A percentile compares a stretch with the other conserved stretches of the same genome.
Evolutionary conservation across 2,113 vertebrate genomes (phyloP).

Genomic region (Lates calcarifer): DNA sequence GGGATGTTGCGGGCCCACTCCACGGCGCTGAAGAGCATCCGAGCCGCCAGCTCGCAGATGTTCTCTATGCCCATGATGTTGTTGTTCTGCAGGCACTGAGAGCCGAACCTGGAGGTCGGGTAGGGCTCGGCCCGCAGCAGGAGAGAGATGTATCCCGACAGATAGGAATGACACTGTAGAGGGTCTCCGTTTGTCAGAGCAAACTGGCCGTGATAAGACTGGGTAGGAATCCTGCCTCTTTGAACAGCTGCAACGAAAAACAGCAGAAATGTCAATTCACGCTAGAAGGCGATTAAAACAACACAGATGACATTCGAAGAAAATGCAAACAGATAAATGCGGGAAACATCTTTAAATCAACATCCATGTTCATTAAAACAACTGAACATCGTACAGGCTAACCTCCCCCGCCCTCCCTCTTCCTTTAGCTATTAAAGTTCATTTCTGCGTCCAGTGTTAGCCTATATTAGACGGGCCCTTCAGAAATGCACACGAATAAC

Average conservation of each 20-base stretch:
- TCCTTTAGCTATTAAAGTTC: neutral
- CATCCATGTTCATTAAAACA: neutral
- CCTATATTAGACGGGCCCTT: neutral
- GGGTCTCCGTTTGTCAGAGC: constrained; percentile 95
- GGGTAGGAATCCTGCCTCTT: constrained; percentile 93
- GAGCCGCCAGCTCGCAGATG: constrained; percentile 98
- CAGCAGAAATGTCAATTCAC: neutral
- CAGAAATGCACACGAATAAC: neutral
- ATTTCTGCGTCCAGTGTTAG: neutral
- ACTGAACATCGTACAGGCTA: neutral
- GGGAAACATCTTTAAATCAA: neutral
- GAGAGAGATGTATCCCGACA: constrained; percentile 98
- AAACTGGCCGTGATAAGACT: constrained; percentile 95
- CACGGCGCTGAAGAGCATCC: constrained; percentile 98
- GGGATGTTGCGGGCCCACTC: constrained; percentile 99
- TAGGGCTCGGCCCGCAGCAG: constrained; percentile 97
- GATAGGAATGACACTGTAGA: constrained; percentile 95
- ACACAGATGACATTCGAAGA: constrained; percentile 1
- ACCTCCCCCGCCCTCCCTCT: neutral
- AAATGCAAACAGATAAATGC: neutral
- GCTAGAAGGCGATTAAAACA: neutral
- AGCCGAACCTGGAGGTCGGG: constrained; percentile 95
- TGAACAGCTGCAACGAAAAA: constrained; percentile 90
- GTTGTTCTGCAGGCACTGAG: constrained; percentile 96
- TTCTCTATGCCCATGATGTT: constrained; percentile 99